phyloP scores from a whole-genome alignment of 2,797 vertebrate species.

The Oceanodroma leucorhoa region DNA sequence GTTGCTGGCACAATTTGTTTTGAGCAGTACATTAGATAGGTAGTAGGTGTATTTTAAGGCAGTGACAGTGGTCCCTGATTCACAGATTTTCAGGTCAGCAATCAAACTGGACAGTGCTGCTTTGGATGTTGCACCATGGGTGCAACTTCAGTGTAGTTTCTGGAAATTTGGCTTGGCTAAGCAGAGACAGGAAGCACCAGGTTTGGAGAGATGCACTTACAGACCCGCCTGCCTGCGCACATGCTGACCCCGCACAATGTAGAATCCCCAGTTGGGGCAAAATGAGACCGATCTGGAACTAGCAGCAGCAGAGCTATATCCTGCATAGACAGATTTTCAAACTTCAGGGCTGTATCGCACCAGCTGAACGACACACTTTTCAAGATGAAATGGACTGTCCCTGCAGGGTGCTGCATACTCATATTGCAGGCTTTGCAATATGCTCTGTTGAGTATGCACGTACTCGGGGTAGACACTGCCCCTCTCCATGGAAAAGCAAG shows the following conservation, averaged over 20 bases:
- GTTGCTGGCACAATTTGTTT: neutral
- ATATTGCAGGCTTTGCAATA: neutral
- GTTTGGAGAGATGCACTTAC: neutral
- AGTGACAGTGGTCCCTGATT: neutral
- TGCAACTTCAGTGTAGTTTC: neutral
- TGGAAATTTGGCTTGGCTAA: neutral
- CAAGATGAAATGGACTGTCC: neutral
- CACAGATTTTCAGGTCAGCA: too few species aligned
- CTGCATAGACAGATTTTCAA: neutral
- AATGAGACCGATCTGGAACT: fast-evolving
- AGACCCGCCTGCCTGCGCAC: fast-evolving
- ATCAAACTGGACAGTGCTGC: neutral
- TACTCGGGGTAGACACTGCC: neutral
- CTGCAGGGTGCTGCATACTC: neutral
- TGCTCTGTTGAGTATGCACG: fast-evolving
- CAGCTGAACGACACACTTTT: neutral
- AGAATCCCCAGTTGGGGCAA: neutral
- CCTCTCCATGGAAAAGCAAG: neutral
- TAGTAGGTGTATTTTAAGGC: neutral
- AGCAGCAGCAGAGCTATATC: neutral
- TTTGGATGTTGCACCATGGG: neutral
- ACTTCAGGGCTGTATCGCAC: neutral
- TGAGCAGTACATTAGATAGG: neutral
- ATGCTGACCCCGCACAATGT: fast-evolving
- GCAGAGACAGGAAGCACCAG: neutral